Evolutionary conservation across 2,113 vertebrate genomes (phyloP).

Genomic region (Nicator chloris): DNA sequence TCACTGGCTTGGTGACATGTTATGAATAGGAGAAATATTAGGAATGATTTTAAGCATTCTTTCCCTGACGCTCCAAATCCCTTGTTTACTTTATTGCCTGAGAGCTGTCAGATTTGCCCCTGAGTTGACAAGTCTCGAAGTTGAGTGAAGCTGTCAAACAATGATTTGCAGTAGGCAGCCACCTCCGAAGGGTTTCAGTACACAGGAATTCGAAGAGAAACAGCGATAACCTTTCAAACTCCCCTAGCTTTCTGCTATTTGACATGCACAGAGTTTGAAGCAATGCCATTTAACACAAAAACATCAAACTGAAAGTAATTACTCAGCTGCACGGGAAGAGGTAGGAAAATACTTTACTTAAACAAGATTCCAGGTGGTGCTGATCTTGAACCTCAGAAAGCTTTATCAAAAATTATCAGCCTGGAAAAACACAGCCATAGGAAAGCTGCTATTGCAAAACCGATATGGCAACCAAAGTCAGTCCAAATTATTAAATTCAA

Average conservation of each 20-base stretch:
- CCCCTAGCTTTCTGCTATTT: slow-evolving; percentile 45
- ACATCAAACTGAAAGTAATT: slow-evolving; percentile 23
- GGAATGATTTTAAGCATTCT: slow-evolving; percentile 73
- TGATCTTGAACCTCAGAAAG: slow-evolving; percentile 1
- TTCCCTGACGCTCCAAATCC: slow-evolving; percentile 64
- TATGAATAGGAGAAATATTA: slow-evolving; percentile 71
- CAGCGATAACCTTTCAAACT: slow-evolving; percentile 66
- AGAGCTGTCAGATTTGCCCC: slow-evolving; percentile 63
- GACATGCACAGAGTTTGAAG: slow-evolving; percentile 61
- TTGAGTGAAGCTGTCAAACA: slow-evolving; percentile 76
- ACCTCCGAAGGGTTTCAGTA: slow-evolving; percentile 62
- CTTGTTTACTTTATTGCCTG: slow-evolving; percentile 76
- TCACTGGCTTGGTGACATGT: slow-evolving; percentile 63
- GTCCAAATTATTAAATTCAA: background rate
- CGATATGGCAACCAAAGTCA: background rate
- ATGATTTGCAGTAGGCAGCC: slow-evolving; percentile 70
- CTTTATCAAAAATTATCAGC: slow-evolving; percentile 24
- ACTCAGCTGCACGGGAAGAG: slow-evolving; percentile 39
- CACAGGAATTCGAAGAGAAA: slow-evolving; percentile 66
- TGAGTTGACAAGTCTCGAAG: slow-evolving; percentile 53
- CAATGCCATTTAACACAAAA: slow-evolving; percentile 43
- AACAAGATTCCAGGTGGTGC: slow-evolving; percentile 35
- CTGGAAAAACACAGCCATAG: background rate
- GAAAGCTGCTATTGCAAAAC: background rate
- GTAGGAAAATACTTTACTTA: slow-evolving; percentile 18